Base-by-base conservation (phyloP, 2,888 invertebrate genomes). In the Embidobia sp. region DNA sequence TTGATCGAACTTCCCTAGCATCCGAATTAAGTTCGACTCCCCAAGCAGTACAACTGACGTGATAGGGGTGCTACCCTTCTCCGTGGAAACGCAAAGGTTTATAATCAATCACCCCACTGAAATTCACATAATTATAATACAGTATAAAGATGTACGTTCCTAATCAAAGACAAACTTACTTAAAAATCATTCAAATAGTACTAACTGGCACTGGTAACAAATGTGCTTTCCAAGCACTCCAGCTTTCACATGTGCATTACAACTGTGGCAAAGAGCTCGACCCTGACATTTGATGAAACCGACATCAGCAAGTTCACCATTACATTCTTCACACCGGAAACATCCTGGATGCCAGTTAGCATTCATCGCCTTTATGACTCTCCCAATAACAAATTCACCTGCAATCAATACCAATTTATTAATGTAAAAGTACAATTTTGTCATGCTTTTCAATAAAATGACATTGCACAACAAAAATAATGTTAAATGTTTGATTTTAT, bases 281-380 rank as follows among this genome's bases (percentile, higher is more conserved):
- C 93, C 94, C 73, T 94, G 95, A 87, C 97, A 95, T 86, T 97
- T 96, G 83, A 99, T 97, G 90, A 99, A 99, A 8, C 99, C 99
- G 49, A 96, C 94, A 90, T 99, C 99, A 0, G 99, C 98, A 80
- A 99, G 91, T 89, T 97, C 96, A 73, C 94, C 93, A 81, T 92
- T 93, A 90, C 99, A 99, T 90, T 97, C 93, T 88, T 98, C 96
- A 87, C 99, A 99, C 15, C 96, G 94, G 92, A 99, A 99, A 90
- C 99, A 99, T 74, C 94, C 93, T 1, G 99, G 98, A 91, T 99
- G 99, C 99, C 99, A 99, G 90, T 97, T 98, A 26, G 97, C 94
- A 86, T 98, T 98, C 98, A 99, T 98, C 0, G 99, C 99, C 90
- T 99, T 99, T 88, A 99, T 99, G 42, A 99, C 99, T 67, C 99